These are phyloP conservation scores for Sycobia sp. DNA, from an alignment of 1,140 invertebrate species.

Conservation along the genomic window DNA sequence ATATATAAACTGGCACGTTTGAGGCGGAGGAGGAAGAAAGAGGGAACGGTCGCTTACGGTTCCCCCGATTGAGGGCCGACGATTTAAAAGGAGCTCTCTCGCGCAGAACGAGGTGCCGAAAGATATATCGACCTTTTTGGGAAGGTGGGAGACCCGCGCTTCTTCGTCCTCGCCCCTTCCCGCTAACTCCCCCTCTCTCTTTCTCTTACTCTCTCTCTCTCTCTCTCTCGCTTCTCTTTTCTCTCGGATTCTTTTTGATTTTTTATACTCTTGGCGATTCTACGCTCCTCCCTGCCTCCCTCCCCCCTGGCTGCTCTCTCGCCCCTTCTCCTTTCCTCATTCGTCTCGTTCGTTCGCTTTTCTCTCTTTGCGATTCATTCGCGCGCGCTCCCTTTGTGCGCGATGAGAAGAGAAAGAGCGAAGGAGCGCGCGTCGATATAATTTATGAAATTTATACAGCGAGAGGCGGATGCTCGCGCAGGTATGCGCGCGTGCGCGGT, in stretches of 20 bases:
- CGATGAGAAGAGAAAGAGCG: too few species aligned
- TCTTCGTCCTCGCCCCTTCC: background rate
- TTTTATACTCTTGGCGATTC: too few species aligned
- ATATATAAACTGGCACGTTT: too few species aligned
- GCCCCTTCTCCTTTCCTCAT: background rate
- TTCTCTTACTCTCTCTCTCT: too few species aligned
- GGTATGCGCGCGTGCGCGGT: too few species aligned
- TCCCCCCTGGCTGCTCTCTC: background rate
- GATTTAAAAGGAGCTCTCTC: slow-evolving; percentile 27
- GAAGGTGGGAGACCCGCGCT: background rate
- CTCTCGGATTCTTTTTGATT: too few species aligned
- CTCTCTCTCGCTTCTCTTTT: too few species aligned
- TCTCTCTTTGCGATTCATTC: background rate
- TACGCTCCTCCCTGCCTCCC: background rate
- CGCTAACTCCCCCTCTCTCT: background rate
- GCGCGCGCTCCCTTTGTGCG: background rate
- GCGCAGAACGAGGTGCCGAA: slow-evolving; percentile 29
- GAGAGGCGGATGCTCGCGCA: background rate
- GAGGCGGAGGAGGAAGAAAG: too few species aligned
- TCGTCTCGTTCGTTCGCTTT: background rate
- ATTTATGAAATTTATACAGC: slow-evolving; percentile 37
- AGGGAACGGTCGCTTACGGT: too few species aligned
- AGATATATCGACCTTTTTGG: slow-evolving; percentile 35
- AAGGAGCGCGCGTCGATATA: slow-evolving; percentile 26
- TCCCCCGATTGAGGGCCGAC: slow-evolving; percentile 12